Evolutionary conservation across 2,888 invertebrate genomes (phyloP), one percentile per base, ranked within the genome.

Genomic region (Chrysopilus asiliformis): DNA sequence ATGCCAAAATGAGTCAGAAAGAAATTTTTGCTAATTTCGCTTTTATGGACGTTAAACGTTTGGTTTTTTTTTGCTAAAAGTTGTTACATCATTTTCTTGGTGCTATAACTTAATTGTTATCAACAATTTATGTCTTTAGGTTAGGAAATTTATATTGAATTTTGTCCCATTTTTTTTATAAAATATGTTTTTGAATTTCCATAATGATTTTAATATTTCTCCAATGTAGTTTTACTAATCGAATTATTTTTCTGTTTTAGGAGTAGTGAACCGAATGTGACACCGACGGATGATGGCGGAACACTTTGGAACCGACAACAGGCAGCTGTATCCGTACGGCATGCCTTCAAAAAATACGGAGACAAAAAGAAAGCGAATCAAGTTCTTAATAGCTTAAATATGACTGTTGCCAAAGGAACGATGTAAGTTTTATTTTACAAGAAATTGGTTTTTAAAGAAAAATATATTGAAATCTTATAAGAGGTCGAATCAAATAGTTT

Each of bases 331-430:
- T 80, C 83, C 54, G 84, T 90, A 43, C 68, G 85, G 48, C 80
- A 85, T 59, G 86, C 90, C 20, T 85, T 77, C 70, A 91, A 91
- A 60, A 78, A 81, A 49, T 93, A 87, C 58, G 91, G 91, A 45
- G 79, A 80, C 49, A 84, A 81, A 59, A 86, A 84, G 57, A 77
- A 83, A 50, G 80, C 84, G 36, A 83, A 86, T 58, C 81, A 83
- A 48, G 89, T 91, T 30, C 71, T 93, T 43, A 80, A 80, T 55
- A 82, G 87, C 63, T 75, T 93, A 44, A 84, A 83, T 65, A 87
- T 93, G 84, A 89, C 89, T 39, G 91, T 93, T 43, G 83, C 82
- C 49, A 87, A 87, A 64, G 93, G 91, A 53, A 85, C 89, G 45
- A 93, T 93, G 91, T 91, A 65, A 87, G 86, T 79, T 47, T 12